Percentiles rank a stretch among this genome's conserved stretches.
Conservation (phyloP, 2,797 vertebrate species). For the Anguilla marmorata region DNA sequence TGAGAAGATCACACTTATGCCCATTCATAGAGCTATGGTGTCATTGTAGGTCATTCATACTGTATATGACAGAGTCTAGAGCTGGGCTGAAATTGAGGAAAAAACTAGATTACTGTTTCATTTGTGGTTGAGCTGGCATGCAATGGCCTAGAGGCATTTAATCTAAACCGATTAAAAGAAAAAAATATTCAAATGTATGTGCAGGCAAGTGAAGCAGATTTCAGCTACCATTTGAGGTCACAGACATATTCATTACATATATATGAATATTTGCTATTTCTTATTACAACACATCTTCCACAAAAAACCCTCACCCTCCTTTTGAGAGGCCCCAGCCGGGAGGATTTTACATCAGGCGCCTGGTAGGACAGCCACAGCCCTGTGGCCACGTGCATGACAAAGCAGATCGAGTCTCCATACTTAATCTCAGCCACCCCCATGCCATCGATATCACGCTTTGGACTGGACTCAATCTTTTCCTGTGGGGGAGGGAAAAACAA, state of each 20-base stretch:
- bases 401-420: conserved; percentile 96
- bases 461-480: conserved; percentile 91
- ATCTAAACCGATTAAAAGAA: not conserved
- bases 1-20: not conserved
- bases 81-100: not conserved
- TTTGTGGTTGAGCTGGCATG: not conserved
- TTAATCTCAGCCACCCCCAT: conserved; percentile 98
- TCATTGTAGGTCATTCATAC: not conserved
- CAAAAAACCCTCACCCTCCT: conserved; percentile 80
- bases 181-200: not conserved
- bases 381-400: conserved; percentile 88
- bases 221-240: not conserved
- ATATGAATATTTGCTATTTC: not conserved
- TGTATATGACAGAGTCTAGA: not conserved
- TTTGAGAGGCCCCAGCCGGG: conserved; percentile 90
- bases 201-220: not conserved
- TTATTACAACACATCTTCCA: not conserved
- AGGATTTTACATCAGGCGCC: conserved; percentile 93
- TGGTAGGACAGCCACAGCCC: conserved; percentile 96
- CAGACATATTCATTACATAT: not conserved
- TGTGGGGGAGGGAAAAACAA: conserved; percentile 58
- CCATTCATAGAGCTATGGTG: not conserved
- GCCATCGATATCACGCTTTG: conserved; percentile 92
- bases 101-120: not conserved
- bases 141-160: not conserved